phyloP scores from a whole-genome alignment of 2,797 vertebrate genomes.

The Anas bernieri region DNA sequence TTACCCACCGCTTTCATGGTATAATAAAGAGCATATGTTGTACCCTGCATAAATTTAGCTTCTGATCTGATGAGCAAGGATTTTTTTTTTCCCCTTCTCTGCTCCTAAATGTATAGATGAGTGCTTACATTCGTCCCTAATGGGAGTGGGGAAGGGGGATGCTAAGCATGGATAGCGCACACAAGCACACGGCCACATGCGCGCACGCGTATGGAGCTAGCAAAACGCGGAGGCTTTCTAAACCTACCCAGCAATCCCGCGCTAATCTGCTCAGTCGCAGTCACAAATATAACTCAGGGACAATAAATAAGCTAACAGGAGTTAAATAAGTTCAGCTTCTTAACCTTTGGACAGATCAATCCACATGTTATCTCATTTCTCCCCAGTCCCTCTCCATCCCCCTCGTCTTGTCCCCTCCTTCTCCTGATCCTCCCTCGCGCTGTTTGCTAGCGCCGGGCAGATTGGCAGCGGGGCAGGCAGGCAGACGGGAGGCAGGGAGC shows the following conservation, averaged over 20 bases:
- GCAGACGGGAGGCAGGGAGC: neutral
- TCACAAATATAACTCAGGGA: constrained; percentile 32
- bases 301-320: constrained; percentile 51
- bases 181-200: neutral
- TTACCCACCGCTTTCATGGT: neutral
- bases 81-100: neutral
- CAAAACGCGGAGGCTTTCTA: neutral
- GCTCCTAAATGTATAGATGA: neutral
- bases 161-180: neutral
- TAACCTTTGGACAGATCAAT: constrained; percentile 46
- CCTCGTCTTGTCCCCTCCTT: neutral
- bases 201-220: neutral
- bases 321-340: constrained; percentile 22
- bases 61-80: constrained; percentile 6
- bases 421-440: neutral
- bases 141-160: neutral
- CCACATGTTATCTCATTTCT: neutral
- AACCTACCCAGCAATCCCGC: neutral
- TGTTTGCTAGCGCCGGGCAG: neutral
- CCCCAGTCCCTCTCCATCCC: neutral
- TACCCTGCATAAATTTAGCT: constrained; percentile 22
- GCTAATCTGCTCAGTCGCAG: neutral
- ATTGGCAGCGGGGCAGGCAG: neutral
- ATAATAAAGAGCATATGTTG: constrained; percentile 23
- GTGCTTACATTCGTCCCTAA: neutral